Conservation (phyloP, 2,888 invertebrate genomes). For the Erebia ligea region DNA sequence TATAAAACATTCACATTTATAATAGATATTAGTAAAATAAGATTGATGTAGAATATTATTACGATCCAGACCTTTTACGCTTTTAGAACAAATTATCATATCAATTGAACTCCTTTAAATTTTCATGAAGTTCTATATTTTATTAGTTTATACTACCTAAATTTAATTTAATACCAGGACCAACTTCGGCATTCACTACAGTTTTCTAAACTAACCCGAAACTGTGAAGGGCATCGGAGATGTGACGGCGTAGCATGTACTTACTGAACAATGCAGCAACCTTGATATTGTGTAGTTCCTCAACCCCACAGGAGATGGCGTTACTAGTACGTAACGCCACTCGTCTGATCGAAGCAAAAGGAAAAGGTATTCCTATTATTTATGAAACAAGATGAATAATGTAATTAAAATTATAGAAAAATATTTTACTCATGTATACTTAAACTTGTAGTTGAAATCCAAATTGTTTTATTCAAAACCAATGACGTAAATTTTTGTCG, state of each 20-base stretch:
- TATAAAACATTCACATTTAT: no score
- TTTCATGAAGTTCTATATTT: no score
- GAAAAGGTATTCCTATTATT: background rate
- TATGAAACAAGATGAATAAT: background rate
- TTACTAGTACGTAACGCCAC: constrained; percentile 23
- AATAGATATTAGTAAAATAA: no score
- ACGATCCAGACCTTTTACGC: no score
- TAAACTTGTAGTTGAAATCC: no score
- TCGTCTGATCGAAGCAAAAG: background rate
- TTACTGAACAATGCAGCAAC: constrained; percentile 55
- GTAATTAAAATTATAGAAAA: background rate
- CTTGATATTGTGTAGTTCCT: constrained; percentile 45
- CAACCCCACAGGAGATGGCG: constrained; percentile 70
- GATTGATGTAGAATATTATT: no score
- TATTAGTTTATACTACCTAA: no score
- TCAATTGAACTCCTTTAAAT: no score
- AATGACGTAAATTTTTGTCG: no score
- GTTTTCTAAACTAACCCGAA: constrained; percentile 13
- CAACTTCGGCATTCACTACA: background rate
- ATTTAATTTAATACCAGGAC: background rate
- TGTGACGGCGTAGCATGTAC: constrained; percentile 50
- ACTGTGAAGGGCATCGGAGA: background rate
- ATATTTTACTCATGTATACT: no score
- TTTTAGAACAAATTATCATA: no score
- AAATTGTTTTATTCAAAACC: no score